Percentiles rank a stretch among this genome's conserved stretches.
Evolutionary conservation across 2,113 vertebrate genomes (phyloP).

Genomic region (Dicerorhinus sumatrensis): DNA sequence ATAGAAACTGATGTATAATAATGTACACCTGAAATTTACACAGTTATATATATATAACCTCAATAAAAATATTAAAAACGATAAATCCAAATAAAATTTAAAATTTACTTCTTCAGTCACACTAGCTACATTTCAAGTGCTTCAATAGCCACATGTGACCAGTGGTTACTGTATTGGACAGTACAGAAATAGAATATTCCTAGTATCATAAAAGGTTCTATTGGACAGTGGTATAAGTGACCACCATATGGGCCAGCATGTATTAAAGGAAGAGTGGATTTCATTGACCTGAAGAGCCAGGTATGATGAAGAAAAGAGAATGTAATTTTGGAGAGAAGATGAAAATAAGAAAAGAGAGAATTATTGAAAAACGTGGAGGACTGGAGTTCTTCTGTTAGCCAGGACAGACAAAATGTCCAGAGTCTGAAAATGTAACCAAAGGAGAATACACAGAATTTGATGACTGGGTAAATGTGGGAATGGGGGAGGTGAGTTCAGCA

Average conservation of each 20-base stretch:
- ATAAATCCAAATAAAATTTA: background rate
- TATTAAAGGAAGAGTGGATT: background rate
- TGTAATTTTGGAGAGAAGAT: background rate
- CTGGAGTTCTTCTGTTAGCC: background rate
- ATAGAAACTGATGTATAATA: no score
- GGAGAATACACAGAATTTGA: background rate
- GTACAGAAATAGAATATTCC: no score
- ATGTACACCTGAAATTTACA: no score
- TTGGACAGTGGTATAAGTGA: no score
- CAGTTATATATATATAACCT: no score
- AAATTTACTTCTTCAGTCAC: background rate
- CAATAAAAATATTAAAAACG: no score
- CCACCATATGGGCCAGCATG: accelerated
- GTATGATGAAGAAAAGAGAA: background rate
- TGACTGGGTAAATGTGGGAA: accelerated
- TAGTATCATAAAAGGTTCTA: background rate
- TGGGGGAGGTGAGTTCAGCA: accelerated
- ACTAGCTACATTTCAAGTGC: background rate
- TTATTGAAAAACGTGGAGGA: background rate
- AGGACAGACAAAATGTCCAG: background rate
- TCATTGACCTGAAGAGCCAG: background rate
- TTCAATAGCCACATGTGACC: background rate
- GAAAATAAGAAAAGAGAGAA: background rate
- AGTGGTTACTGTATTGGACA: no score
- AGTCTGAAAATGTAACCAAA: background rate